phyloP scores from a whole-genome alignment of 1,140 invertebrate genomes.

The Habropoda laboriosa region DNA sequence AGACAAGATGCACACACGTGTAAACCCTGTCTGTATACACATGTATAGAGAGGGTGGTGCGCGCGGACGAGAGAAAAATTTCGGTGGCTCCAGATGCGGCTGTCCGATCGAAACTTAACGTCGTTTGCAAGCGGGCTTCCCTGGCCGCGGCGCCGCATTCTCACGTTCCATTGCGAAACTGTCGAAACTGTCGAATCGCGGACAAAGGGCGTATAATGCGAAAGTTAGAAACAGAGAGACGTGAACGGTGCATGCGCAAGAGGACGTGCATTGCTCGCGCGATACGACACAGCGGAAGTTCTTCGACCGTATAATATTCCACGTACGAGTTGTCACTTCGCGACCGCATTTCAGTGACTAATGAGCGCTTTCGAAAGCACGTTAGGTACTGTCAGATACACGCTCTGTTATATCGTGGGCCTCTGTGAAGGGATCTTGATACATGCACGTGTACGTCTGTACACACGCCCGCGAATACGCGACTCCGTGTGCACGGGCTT shows the following conservation, averaged over 20 bases:
- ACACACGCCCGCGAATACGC: background rate
- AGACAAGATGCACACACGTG: background rate
- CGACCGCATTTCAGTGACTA: conserved; percentile 78
- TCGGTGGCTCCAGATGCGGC: conserved; percentile 59
- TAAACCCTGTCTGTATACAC: background rate
- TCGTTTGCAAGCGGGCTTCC: conserved; percentile 75
- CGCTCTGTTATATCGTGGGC: conserved; percentile 55
- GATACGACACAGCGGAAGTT: conserved; percentile 75
- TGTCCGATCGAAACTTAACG: conserved; percentile 75
- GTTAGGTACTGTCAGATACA: conserved; percentile 70
- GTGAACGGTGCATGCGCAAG: conserved; percentile 33
- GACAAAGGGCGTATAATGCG: conserved; percentile 78
- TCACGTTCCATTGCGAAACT: conserved; percentile 75
- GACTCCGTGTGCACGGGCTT: conserved; percentile 9
- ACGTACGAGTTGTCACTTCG: conserved; percentile 76
- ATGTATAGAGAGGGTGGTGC: background rate
- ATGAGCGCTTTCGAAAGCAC: conserved; percentile 78
- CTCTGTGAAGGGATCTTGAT: conserved; percentile 51
- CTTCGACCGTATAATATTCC: conserved; percentile 74
- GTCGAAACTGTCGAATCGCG: conserved; percentile 79
- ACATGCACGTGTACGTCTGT: conserved; percentile 37
- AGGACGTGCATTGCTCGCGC: conserved; percentile 63
- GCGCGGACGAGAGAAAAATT: conserved; percentile 51
- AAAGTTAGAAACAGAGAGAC: conserved; percentile 75
- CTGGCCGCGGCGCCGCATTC: conserved; percentile 65